These are phyloP conservation scores for Patagioenas fasciata DNA, from an alignment of 2,113 vertebrate species.

Conservation along the genomic window DNA sequence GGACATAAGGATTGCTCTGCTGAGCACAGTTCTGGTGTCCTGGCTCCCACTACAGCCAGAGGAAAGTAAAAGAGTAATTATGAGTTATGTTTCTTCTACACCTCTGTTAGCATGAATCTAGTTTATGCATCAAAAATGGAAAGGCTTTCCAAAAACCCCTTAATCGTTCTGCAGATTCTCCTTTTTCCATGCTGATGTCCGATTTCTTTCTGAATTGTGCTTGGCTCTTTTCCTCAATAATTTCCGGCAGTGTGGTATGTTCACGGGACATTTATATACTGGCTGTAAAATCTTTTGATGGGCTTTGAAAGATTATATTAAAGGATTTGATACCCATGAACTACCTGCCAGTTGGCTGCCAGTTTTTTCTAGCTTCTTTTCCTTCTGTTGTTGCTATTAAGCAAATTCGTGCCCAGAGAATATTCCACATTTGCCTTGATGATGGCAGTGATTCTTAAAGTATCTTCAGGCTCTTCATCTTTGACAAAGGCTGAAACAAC, in stretches of 20 bases:
- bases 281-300: constrained; percentile 31
- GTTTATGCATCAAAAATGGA: neutral
- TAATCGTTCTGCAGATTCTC: neutral
- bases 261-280: neutral
- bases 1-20: neutral
- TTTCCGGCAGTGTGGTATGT: constrained; percentile 24
- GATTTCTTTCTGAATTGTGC: constrained; percentile 2
- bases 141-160: constrained; percentile 6
- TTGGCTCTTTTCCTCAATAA: constrained; percentile 26
- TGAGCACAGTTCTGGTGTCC: neutral
- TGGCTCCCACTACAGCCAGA: neutral
- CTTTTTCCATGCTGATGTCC: neutral
- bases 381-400: neutral
- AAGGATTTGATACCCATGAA: constrained; percentile 3
- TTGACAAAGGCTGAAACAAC: neutral
- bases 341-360: constrained; percentile 1
- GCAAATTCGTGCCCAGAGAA: neutral
- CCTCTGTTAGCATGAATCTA: neutral
- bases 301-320: constrained; percentile 28
- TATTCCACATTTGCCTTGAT: neutral
- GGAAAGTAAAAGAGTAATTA: neutral
- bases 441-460: neutral
- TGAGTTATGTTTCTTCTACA: neutral
- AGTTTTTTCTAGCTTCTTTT: neutral
- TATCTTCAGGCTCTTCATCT: neutral